A percentile compares a stretch with the other conserved stretches of the same genome.
Conservation (phyloP, 2,888 invertebrate species). For the Drosophila diplacantha region DNA sequence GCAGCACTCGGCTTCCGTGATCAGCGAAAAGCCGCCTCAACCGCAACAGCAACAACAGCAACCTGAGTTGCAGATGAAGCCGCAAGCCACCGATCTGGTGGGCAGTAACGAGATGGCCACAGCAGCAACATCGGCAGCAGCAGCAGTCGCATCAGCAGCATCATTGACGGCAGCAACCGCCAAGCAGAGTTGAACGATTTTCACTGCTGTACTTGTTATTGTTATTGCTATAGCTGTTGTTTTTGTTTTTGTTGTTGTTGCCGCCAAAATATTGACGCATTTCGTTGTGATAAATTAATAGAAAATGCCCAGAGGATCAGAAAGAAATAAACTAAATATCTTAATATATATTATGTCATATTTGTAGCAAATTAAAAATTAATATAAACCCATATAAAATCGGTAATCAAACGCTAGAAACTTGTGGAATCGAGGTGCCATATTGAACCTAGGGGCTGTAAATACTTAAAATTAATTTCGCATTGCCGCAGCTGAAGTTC, state of each 20-base stretch:
- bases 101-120: conserved; percentile 50
- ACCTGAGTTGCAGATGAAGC: conserved; percentile 45
- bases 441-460: conserved; percentile 46
- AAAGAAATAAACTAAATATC: conserved; percentile 31
- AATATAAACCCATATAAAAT: conserved; percentile 38
- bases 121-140: conserved; percentile 11
- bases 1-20: conserved; percentile 54
- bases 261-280: conserved; percentile 71
- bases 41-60: conserved; percentile 48
- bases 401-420: conserved; percentile 57
- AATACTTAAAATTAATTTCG: conserved; percentile 38
- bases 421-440: conserved; percentile 48
- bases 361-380: conserved; percentile 36
- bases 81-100: conserved; percentile 50
- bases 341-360: conserved; percentile 43
- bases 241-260: conserved; percentile 28
- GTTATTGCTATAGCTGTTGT: conserved; percentile 15
- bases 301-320: conserved; percentile 35
- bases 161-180: conserved; percentile 27
- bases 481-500: conserved; percentile 43
- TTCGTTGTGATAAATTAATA: conserved; percentile 74
- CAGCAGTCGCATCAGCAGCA: conserved; percentile 33
- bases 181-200: conserved; percentile 60
- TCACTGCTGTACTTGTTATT: conserved; percentile 25
- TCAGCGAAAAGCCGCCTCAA: conserved; percentile 50